Evolutionary conservation across 2,888 invertebrate species (phyloP).

Genomic region (Hedya salicella): DNA sequence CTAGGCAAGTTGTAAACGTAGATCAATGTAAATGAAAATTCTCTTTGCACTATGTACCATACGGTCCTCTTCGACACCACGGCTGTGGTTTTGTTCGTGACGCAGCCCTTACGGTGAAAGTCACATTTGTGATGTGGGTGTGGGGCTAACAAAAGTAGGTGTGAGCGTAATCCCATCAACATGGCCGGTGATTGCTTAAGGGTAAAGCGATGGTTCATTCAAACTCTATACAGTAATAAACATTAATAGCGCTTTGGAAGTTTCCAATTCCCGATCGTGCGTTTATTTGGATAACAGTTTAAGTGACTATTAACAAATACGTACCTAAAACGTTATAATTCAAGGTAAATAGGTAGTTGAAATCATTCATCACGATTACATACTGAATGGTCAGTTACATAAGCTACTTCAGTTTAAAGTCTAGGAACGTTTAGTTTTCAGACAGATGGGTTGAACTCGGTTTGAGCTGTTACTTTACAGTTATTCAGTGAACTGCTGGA

Average conservation of each 20-base stretch:
- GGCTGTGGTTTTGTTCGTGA: constrained; percentile 51
- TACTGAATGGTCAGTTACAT: not conserved
- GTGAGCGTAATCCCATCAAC: not conserved
- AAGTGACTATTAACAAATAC: too few relatives aligned
- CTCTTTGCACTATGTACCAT: too few relatives aligned
- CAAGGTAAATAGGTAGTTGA: too few relatives aligned
- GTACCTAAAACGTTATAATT: too few relatives aligned
- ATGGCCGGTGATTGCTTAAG: not conserved
- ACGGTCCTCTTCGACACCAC: constrained; percentile 39
- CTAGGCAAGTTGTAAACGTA: too few relatives aligned
- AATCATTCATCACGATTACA: too few relatives aligned
- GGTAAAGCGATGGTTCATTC: not conserved
- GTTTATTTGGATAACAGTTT: not conserved
- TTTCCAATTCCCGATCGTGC: not conserved
- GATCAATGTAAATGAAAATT: too few relatives aligned
- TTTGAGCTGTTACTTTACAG: not conserved
- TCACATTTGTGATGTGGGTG: constrained; percentile 67
- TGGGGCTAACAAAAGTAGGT: constrained; percentile 48
- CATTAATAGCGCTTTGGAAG: not conserved
- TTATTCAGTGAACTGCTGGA: constrained; percentile 5
- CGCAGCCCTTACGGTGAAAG: constrained; percentile 78
- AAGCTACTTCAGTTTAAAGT: not conserved
- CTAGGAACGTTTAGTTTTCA: not conserved
- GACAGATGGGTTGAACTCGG: not conserved
- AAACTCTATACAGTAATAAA: constrained; percentile 1